These are phyloP conservation scores for Dicrostonyx torquatus DNA, from an alignment of 2,797 vertebrate genomes.

Conservation along the genomic window DNA sequence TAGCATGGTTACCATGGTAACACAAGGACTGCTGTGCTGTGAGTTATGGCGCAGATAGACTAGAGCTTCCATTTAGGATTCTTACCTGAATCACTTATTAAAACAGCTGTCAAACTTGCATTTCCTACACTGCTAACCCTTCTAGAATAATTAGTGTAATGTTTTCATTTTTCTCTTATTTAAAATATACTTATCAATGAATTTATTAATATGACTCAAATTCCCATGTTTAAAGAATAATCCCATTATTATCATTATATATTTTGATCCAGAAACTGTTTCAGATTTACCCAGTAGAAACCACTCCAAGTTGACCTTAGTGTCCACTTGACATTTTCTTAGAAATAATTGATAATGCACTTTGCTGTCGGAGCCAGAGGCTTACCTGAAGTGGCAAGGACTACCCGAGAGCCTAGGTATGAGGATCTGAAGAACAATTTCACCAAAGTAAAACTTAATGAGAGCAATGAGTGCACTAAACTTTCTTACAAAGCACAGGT, in stretches of 20 bases:
- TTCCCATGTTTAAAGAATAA: not conserved
- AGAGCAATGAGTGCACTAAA: not conserved
- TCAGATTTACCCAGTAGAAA: not conserved
- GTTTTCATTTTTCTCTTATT: not conserved
- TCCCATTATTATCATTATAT: not conserved
- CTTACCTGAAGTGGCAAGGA: not conserved
- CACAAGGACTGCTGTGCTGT: not conserved
- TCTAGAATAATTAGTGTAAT: not conserved
- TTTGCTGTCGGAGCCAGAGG: not conserved
- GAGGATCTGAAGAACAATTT: not conserved
- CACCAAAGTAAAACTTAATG: not conserved
- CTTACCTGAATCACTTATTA: slow-evolving; percentile 5
- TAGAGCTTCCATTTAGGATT: not conserved
- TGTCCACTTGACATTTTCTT: not conserved
- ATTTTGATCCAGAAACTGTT: not conserved
- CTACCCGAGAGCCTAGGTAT: not conserved
- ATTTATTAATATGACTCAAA: not conserved
- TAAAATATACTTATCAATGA: not conserved
- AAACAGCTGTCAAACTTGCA: not conserved
- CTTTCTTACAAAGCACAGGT: not conserved
- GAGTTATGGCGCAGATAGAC: not conserved
- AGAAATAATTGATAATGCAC: not conserved
- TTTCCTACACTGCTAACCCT: not conserved
- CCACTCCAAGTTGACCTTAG: not conserved
- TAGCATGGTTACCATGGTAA: slow-evolving; percentile 25